phyloP scores from a whole-genome alignment of 2,888 invertebrate genomes.

The Macrophya alboannulata region DNA sequence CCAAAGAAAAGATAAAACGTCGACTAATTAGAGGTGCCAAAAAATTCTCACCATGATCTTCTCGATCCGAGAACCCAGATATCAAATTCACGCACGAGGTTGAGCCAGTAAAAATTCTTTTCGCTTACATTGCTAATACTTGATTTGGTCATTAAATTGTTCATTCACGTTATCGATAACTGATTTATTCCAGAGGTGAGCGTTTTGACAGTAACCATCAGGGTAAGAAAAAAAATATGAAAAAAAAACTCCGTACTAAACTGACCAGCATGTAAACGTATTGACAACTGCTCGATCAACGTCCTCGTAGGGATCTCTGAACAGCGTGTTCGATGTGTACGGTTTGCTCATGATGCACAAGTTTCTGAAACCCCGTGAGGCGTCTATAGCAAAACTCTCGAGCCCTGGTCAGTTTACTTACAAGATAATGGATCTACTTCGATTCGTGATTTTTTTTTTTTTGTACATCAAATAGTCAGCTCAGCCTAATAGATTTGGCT shows the following conservation, averaged over 20 bases:
- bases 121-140: background rate
- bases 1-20: background rate
- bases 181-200: background rate
- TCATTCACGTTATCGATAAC: background rate
- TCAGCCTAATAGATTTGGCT: background rate
- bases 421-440: background rate
- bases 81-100: background rate
- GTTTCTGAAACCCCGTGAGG: background rate
- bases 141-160: background rate
- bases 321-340: background rate
- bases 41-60: background rate
- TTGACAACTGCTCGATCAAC: conserved; percentile 41
- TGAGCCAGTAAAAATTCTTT: background rate
- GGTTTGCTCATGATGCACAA: background rate
- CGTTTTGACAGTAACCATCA: background rate
- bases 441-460: background rate
- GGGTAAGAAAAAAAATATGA: background rate
- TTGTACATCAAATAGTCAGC: background rate
- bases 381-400: background rate
- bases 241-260: background rate
- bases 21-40: background rate
- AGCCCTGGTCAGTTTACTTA: background rate
- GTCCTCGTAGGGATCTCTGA: background rate
- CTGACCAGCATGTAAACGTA: conserved; percentile 26
- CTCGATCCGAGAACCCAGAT: background rate